These are phyloP conservation scores for Orthonychiurus folsomi DNA, from an alignment of 2,888 invertebrate species.

Conservation along the genomic window DNA sequence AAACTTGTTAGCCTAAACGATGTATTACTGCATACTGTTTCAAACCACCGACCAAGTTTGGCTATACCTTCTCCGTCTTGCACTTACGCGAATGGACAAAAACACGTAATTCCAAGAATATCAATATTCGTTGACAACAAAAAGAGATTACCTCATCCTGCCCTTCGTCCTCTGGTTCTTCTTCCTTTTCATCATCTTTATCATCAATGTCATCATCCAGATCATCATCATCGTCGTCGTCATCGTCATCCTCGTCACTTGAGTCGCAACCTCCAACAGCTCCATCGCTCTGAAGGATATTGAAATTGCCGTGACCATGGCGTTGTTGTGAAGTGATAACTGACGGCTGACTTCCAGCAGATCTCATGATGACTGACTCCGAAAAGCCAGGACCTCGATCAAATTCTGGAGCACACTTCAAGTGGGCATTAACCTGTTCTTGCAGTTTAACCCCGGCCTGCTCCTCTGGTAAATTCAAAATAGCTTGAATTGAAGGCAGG, in stretches of 20 bases:
- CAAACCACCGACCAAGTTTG: too few species aligned
- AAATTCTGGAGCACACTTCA: conserved; percentile 47
- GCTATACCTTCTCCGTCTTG: too few species aligned
- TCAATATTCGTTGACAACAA: background rate
- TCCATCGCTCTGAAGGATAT: conserved; percentile 31
- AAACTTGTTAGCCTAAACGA: too few species aligned
- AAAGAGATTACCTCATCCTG: conserved; percentile 46
- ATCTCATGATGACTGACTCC: conserved; percentile 17
- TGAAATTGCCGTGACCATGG: conserved; percentile 2
- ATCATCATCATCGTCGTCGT: conserved; percentile 69
- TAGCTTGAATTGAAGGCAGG: conserved; percentile 79
- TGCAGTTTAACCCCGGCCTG: conserved; percentile 75
- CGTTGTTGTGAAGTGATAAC: conserved; percentile 22
- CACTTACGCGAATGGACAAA: too few species aligned
- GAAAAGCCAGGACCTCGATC: conserved; percentile 5
- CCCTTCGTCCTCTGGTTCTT: conserved; percentile 56
- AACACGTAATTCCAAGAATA: too few species aligned
- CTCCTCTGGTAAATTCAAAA: conserved; percentile 61
- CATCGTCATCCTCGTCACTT: conserved; percentile 53
- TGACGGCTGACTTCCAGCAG: conserved; percentile 19
- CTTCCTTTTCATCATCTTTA: conserved; percentile 46
- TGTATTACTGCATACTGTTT: too few species aligned
- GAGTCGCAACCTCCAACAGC: conserved; percentile 29
- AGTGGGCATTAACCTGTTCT: conserved; percentile 75
- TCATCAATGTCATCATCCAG: conserved; percentile 47